Percentiles rank a stretch among this genome's conserved stretches.
Evolutionary conservation across 1,140 invertebrate species (phyloP).

Genomic region (Drosophila nikananu): DNA sequence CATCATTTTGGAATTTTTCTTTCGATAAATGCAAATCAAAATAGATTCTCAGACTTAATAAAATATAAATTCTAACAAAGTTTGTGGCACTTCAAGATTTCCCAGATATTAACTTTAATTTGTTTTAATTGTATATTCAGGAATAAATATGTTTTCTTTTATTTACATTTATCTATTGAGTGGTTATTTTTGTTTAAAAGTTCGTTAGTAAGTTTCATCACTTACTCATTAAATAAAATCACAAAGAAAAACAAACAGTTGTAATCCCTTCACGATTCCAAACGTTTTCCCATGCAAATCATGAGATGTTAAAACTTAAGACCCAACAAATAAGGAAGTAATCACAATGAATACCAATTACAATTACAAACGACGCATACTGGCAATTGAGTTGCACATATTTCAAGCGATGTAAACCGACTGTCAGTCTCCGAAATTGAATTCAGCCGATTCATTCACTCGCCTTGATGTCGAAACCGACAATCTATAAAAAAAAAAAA

Average conservation of each 20-base stretch:
- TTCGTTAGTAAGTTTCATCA: no score
- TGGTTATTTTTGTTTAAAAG: no score
- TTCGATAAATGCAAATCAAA: no score
- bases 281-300: slow-evolving; percentile 10
- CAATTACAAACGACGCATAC: slow-evolving; percentile 38
- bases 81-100: no score
- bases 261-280: not conserved
- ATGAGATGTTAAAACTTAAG: slow-evolving; percentile 15
- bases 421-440: slow-evolving; percentile 37
- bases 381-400: slow-evolving; percentile 45
- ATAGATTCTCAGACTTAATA: no score
- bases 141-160: no score
- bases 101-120: no score
- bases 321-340: slow-evolving; percentile 48
- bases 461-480: slow-evolving; percentile 39
- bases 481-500: slow-evolving; percentile 44
- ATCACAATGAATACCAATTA: slow-evolving; percentile 42
- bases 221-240: not conserved
- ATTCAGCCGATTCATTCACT: slow-evolving; percentile 51
- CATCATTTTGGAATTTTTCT: no score
- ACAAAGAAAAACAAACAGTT: not conserved
- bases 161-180: no score
- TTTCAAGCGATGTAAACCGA: slow-evolving; percentile 39
- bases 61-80: no score
- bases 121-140: no score